Conservation (phyloP, 2,797 vertebrate genomes). For the Varecia variegata region DNA sequence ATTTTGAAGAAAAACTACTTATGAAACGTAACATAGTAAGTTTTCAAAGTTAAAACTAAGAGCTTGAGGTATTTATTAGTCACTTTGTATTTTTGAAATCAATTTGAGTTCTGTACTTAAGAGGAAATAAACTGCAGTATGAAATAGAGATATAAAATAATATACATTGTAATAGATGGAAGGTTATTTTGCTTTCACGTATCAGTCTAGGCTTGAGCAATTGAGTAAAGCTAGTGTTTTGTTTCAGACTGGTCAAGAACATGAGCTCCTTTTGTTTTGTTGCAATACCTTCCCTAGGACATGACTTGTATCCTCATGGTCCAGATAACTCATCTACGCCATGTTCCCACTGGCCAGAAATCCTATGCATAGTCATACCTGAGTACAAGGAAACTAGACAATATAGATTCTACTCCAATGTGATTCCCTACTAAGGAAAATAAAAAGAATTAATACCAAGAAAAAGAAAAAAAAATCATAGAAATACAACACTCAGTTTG, state of each 20-base stretch:
- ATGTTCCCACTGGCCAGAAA: not conserved
- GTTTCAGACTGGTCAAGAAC: not conserved
- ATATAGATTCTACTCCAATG: not conserved
- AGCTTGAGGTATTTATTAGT: not conserved
- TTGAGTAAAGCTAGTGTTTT: not conserved
- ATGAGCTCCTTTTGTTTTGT: not conserved
- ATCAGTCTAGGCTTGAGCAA: not conserved
- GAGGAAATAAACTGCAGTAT: not conserved
- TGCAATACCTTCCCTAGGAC: rapidly evolving
- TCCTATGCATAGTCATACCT: not conserved
- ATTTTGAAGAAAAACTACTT: not conserved
- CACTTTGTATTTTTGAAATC: not conserved
- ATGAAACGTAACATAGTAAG: not conserved
- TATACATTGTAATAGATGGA: not conserved
- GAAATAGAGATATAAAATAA: not conserved
- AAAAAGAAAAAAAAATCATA: not conserved
- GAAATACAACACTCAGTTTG: not conserved
- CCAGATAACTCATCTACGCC: not conserved
- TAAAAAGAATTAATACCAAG: not conserved
- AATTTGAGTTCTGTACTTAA: not conserved
- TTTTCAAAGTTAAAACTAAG: not conserved
- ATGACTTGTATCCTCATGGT: not conserved
- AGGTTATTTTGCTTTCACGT: not conserved
- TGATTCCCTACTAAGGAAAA: not conserved
- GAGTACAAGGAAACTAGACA: not conserved